phyloP scores from a whole-genome alignment of 2,113 vertebrate genomes.

The Synchiropus splendidus region DNA sequence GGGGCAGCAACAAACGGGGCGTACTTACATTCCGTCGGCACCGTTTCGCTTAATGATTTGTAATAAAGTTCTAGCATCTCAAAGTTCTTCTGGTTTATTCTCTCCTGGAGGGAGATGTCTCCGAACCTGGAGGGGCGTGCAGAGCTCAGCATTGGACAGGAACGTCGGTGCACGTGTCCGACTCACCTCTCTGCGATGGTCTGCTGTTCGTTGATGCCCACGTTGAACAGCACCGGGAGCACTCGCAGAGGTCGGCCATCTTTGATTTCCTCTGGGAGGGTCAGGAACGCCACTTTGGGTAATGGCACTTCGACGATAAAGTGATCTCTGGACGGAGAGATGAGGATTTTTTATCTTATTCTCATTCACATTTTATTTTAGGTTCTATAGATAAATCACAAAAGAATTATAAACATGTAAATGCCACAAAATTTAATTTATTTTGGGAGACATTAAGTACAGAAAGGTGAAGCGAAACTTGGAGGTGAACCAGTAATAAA shows the following conservation, averaged over 20 bases:
- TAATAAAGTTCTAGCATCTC: conserved; percentile 88
- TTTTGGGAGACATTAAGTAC: too few species aligned
- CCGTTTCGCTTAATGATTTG: conserved; percentile 81
- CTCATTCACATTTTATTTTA: too few species aligned
- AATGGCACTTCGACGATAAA: conserved; percentile 88
- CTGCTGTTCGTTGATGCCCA: conserved; percentile 97
- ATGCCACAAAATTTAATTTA: too few species aligned
- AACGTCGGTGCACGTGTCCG: too few species aligned
- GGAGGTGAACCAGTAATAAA: too few species aligned
- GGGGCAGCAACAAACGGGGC: background rate
- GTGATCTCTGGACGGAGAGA: conserved; percentile 69
- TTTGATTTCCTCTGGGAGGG: conserved; percentile 83
- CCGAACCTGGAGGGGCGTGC: conserved; percentile 74
- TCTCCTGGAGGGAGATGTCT: conserved; percentile 92
- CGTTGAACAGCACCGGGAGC: conserved; percentile 87
- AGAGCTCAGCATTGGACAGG: too few species aligned
- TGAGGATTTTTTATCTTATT: too few species aligned
- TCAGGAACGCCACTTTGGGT: conserved; percentile 78
- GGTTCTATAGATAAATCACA: too few species aligned
- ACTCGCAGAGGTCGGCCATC: conserved; percentile 80
- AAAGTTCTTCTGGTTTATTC: conserved; percentile 94
- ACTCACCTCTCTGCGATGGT: conserved; percentile 90
- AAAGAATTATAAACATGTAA: too few species aligned
- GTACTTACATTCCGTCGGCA: conserved; percentile 88
- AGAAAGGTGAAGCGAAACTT: too few species aligned